Percentiles rank a stretch among this genome's conserved stretches.
Conservation (phyloP, 2,113 vertebrate species). For the Eublepharis macularius region DNA sequence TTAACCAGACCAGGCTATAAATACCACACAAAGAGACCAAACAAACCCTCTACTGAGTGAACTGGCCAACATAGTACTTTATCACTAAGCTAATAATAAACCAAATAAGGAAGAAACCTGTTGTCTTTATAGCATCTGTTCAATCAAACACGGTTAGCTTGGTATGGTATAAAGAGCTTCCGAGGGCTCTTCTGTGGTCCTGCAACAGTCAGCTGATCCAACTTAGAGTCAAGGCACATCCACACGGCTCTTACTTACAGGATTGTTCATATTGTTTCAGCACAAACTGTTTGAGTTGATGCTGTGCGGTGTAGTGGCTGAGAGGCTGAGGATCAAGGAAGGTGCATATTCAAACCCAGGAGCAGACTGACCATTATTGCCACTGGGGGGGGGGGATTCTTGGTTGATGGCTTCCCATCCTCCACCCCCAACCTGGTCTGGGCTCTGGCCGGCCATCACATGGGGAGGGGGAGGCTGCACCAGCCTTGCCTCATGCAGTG, state of each 20-base stretch:
- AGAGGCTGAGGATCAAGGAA: not conserved
- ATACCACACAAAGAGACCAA: slow-evolving; percentile 88
- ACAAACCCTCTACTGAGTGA: slow-evolving; percentile 70
- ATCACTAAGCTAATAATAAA: slow-evolving; percentile 62
- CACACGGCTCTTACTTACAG: not conserved
- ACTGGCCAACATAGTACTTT: slow-evolving; percentile 63
- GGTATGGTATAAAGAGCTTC: slow-evolving; percentile 53
- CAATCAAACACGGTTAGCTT: slow-evolving; percentile 59
- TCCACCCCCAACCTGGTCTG: no score
- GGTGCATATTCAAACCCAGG: not conserved
- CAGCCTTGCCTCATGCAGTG: no score
- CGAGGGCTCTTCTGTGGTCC: slow-evolving; percentile 42
- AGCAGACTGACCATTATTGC: no score
- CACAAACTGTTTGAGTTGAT: not conserved
- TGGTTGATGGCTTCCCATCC: no score
- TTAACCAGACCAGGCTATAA: slow-evolving; percentile 86
- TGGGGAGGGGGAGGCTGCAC: no score
- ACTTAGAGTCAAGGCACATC: slow-evolving; percentile 19
- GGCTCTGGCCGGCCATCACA: no score
- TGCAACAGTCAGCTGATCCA: slow-evolving; percentile 37
- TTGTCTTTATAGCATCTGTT: slow-evolving; percentile 68
- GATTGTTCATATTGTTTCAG: not conserved
- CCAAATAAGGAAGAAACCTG: slow-evolving; percentile 61
- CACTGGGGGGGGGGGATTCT: no score
- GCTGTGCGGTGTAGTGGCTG: not conserved